Percentiles rank a stretch among this genome's conserved stretches.
Evolutionary conservation across 2,888 invertebrate species (phyloP).

Genomic region (Prionchulus punctatus): DNA sequence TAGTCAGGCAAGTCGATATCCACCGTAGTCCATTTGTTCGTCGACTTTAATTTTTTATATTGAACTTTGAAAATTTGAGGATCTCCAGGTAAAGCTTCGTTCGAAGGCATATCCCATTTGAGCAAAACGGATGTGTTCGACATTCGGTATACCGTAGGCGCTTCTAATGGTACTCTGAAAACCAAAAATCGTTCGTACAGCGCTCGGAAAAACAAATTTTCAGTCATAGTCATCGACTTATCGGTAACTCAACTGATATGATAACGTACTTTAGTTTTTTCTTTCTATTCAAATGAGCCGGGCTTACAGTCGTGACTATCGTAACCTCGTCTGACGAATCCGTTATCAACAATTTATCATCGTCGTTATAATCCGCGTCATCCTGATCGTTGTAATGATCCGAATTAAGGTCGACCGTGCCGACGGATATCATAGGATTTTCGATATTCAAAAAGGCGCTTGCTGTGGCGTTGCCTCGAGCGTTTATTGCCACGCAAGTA

Average conservation of each 20-base stretch:
- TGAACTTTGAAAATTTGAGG: neutral
- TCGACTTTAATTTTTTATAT: neutral
- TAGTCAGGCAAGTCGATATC: neutral
- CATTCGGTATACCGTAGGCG: neutral
- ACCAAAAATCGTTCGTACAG: too few relatives aligned
- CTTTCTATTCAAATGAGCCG: neutral
- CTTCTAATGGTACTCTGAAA: neutral
- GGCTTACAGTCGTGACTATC: neutral
- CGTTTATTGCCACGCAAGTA: conserved; percentile 2
- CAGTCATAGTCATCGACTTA: neutral
- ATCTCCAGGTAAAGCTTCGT: neutral
- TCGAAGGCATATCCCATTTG: neutral
- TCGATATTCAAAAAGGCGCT: neutral
- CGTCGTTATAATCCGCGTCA: too few relatives aligned
- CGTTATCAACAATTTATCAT: too few relatives aligned
- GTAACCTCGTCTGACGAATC: neutral
- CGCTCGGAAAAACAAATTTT: too few relatives aligned
- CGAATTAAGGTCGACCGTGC: neutral
- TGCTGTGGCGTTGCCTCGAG: neutral
- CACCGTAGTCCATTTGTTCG: neutral
- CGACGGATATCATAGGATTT: neutral
- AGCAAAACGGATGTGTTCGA: neutral
- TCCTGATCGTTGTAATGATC: neutral
- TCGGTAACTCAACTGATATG: too few relatives aligned
- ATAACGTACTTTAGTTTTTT: too few relatives aligned